Evolutionary conservation across 2,797 vertebrate species (phyloP).

Genomic region (Cephalopachus bancanus): DNA sequence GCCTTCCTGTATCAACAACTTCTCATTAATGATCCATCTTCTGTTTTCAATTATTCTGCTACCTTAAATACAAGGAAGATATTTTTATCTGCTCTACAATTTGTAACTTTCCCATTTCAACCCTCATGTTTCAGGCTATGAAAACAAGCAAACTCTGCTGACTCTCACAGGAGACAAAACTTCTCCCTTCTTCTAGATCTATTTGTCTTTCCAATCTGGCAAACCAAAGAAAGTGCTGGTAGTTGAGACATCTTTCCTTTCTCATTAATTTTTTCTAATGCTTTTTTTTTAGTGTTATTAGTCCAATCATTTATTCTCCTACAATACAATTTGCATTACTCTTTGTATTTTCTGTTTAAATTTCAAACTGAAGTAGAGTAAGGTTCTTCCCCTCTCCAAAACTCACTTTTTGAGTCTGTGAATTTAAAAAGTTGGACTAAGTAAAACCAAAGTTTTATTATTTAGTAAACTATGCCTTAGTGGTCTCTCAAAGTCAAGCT

Average conservation of each 20-base stretch:
- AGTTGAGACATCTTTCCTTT: neutral
- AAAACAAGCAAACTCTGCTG: neutral
- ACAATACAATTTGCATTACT: neutral
- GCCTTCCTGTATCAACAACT: neutral
- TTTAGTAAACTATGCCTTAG: neutral
- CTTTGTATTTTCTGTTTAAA: conserved; percentile 9
- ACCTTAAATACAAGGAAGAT: neutral
- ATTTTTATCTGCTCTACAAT: neutral
- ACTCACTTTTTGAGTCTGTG: neutral
- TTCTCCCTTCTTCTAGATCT: neutral
- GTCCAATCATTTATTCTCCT: neutral
- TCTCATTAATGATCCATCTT: neutral
- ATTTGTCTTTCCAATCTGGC: neutral
- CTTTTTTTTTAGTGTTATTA: neutral
- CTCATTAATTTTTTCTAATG: neutral
- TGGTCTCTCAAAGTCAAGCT: neutral
- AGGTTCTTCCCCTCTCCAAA: neutral
- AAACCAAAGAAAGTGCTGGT: neutral
- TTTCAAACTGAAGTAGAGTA: neutral
- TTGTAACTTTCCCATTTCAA: neutral
- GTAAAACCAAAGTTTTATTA: neutral
- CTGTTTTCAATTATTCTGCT: neutral
- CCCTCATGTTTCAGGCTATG: neutral
- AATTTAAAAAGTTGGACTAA: neutral
- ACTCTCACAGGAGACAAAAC: neutral